Evolutionary conservation across 2,888 invertebrate genomes (phyloP).

Genomic region (Oscheius myriophilus): DNA sequence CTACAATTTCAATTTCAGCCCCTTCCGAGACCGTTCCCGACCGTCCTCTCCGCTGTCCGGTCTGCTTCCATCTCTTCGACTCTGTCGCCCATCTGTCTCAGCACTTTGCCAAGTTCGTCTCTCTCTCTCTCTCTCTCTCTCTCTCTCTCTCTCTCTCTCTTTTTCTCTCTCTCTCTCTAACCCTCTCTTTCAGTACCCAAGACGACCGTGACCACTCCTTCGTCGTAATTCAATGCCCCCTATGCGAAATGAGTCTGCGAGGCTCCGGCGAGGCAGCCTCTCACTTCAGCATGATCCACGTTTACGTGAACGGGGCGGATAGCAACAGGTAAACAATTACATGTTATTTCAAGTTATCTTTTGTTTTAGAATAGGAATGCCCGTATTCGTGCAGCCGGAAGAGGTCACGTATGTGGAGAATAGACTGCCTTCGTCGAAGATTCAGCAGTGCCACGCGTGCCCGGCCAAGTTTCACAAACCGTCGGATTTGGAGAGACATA

Average conservation of each 20-base stretch:
- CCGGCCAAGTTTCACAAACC: constrained; percentile 30
- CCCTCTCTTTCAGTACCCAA: constrained; percentile 30
- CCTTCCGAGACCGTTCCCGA: constrained; percentile 22
- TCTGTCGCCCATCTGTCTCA: constrained; percentile 40
- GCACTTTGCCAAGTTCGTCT: constrained; percentile 39
- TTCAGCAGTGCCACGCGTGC: constrained; percentile 34
- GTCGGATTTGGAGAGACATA: constrained; percentile 48
- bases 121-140: no score
- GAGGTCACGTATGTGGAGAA: neutral
- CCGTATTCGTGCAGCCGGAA: no score
- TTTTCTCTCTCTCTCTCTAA: neutral
- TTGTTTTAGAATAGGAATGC: no score
- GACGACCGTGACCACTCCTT: constrained; percentile 42
- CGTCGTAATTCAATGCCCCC: constrained; percentile 42
- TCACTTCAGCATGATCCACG: constrained; percentile 31
- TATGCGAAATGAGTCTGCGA: constrained; percentile 36
- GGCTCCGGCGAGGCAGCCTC: constrained; percentile 41
- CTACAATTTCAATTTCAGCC: constrained; percentile 4
- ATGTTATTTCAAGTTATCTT: no score
- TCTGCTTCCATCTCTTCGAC: constrained; percentile 44
- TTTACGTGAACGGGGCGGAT: constrained; percentile 4
- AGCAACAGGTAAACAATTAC: no score
- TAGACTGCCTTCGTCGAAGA: constrained; percentile 4
- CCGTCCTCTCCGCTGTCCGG: constrained; percentile 34
- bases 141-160: neutral